phyloP scores from a whole-genome alignment of 2,888 invertebrate species.

The Noctua pronuba region DNA sequence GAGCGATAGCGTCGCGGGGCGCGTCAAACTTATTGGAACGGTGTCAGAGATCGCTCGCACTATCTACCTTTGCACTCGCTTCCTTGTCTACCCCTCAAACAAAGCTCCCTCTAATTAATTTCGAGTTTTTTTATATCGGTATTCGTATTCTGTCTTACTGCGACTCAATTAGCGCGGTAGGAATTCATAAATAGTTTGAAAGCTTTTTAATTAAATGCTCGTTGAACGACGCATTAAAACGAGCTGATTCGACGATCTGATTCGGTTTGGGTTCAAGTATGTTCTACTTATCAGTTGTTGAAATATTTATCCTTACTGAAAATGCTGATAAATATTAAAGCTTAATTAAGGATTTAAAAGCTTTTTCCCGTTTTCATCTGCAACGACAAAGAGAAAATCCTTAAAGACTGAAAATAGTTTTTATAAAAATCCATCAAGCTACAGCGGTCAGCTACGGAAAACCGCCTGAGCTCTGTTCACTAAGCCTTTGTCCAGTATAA shows the following conservation, averaged over 20 bases:
- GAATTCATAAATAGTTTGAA: constrained; percentile 72
- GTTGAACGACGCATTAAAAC: constrained; percentile 62
- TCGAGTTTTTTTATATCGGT: constrained; percentile 62
- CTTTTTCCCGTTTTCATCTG: constrained; percentile 25
- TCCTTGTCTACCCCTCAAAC: constrained; percentile 51
- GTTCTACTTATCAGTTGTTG: constrained; percentile 24
- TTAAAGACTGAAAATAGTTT: constrained; percentile 55
- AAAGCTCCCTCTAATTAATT: constrained; percentile 67
- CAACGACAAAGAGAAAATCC: constrained; percentile 37
- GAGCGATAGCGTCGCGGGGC: constrained; percentile 74
- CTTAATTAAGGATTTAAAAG: constrained; percentile 40
- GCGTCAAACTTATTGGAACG: constrained; percentile 88
- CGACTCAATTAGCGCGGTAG: constrained; percentile 67
- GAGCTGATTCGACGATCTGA: constrained; percentile 66
- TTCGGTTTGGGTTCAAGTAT: constrained; percentile 35
- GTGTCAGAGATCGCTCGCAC: constrained; percentile 85
- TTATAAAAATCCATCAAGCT: constrained; percentile 65
- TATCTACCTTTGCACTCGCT: constrained; percentile 79
- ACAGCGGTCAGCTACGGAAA: constrained; percentile 64
- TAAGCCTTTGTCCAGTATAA: constrained; percentile 74
- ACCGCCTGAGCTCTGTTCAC: constrained; percentile 68
- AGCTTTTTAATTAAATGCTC: constrained; percentile 73
- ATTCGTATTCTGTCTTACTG: constrained; percentile 64
- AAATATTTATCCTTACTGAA: constrained; percentile 25
- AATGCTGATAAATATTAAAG: constrained; percentile 29